A percentile compares a stretch with the other conserved stretches of the same genome.
phyloP scores from a whole-genome alignment of 1,140 invertebrate species.

The Philopotamus ludificatus region DNA sequence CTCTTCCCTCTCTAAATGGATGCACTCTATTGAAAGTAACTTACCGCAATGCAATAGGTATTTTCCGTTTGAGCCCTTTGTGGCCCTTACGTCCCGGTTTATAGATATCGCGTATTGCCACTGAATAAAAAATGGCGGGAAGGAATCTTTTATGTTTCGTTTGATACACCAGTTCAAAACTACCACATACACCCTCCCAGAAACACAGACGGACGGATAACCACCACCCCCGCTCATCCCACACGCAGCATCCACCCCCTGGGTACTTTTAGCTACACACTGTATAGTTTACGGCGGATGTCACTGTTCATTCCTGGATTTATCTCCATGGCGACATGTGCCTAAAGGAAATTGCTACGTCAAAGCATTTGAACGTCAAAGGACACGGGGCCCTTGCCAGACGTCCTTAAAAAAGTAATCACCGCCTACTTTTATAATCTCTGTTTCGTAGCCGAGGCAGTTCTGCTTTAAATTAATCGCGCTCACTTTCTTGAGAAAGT shows the following conservation, averaged over 20 bases:
- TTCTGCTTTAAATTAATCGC: too few relatives aligned
- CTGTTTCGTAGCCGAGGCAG: too few relatives aligned
- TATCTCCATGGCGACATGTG: slow-evolving; percentile 34
- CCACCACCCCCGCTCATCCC: neutral
- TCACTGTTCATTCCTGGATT: slow-evolving; percentile 33
- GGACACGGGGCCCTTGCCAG: slow-evolving; percentile 27
- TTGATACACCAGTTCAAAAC: neutral
- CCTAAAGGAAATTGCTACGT: slow-evolving; percentile 37
- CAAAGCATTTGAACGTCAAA: slow-evolving; percentile 35
- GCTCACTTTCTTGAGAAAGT: too few relatives aligned
- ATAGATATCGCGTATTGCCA: slow-evolving; percentile 24
- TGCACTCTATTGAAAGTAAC: neutral
- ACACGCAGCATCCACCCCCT: neutral
- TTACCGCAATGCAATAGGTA: neutral
- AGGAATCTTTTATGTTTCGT: neutral
- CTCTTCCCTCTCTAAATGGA: neutral
- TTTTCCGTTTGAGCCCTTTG: slow-evolving; percentile 23
- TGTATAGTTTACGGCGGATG: slow-evolving; percentile 23
- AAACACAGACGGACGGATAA: too few relatives aligned
- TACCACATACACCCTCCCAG: too few relatives aligned
- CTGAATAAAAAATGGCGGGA: slow-evolving; percentile 23
- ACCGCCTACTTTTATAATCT: slow-evolving; percentile 12
- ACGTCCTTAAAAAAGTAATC: slow-evolving; percentile 28
- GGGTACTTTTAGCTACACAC: neutral
- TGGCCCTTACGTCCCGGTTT: slow-evolving; percentile 11